Conservation (phyloP, 2,113 vertebrate genomes). For the Pomatorhinus ruficollis region DNA sequence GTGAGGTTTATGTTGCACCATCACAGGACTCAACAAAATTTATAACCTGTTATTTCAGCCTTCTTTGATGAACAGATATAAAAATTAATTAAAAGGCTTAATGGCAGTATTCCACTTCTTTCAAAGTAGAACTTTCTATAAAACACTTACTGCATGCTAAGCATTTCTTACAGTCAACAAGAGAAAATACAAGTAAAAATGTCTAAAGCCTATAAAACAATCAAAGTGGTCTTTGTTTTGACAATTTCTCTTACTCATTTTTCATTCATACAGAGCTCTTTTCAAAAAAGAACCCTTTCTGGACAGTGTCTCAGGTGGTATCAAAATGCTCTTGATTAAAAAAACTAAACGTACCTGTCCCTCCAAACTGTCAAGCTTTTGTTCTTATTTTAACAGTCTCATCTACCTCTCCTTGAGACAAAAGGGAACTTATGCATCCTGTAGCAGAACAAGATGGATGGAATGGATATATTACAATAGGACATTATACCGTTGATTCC, state of each 20-base stretch:
- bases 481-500: background rate
- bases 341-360: background rate
- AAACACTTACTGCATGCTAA: background rate
- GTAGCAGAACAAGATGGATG: background rate
- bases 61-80: slow-evolving; percentile 24
- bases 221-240: background rate
- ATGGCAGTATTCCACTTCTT: slow-evolving; percentile 8
- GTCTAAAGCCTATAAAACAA: background rate
- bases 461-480: background rate
- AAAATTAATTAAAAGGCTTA: slow-evolving; percentile 24
- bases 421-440: background rate
- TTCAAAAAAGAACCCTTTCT: background rate
- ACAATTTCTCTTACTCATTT: background rate
- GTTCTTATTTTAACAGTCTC: background rate
- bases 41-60: slow-evolving; percentile 6
- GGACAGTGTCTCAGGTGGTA: background rate
- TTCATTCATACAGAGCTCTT: background rate
- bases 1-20: background rate
- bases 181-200: background rate
- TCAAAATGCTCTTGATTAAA: background rate
- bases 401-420: background rate
- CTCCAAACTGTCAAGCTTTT: background rate
- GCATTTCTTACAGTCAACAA: background rate
- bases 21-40: background rate
- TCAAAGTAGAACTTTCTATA: background rate